Evolutionary conservation across 2,113 vertebrate genomes (phyloP).

Genomic region (Apus apus): DNA sequence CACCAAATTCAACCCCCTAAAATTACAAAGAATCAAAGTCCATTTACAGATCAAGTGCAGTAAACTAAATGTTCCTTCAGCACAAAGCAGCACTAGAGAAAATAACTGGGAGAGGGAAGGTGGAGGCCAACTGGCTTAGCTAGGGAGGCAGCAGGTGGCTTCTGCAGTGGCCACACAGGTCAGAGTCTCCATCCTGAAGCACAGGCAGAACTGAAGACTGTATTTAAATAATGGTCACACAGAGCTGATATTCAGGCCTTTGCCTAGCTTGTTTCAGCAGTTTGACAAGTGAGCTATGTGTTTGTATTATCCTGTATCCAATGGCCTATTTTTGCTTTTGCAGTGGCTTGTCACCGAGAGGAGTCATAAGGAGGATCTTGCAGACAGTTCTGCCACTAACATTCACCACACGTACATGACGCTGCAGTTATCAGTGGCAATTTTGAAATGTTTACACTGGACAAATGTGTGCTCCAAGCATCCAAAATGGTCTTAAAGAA

Average conservation of each 20-base stretch:
- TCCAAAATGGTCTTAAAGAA: slow-evolving; percentile 62
- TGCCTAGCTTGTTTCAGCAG: slow-evolving; percentile 70
- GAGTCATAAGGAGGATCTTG: slow-evolving; percentile 49
- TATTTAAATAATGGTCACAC: slow-evolving; percentile 58
- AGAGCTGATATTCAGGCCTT: slow-evolving; percentile 66
- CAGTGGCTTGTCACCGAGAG: slow-evolving; percentile 46
- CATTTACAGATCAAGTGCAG: slow-evolving; percentile 79
- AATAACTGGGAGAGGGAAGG: slow-evolving; percentile 63
- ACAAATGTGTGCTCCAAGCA: slow-evolving; percentile 61
- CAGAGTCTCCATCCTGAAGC: slow-evolving; percentile 69
- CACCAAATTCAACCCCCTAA: slow-evolving; percentile 78
- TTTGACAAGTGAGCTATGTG: slow-evolving; percentile 9
- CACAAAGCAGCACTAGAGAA: slow-evolving; percentile 80
- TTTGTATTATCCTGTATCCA: slow-evolving; percentile 39
- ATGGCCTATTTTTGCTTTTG: slow-evolving; percentile 46
- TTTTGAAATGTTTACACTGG: slow-evolving; percentile 68
- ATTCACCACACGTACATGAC: slow-evolving; percentile 23
- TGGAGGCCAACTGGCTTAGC: slow-evolving; percentile 65
- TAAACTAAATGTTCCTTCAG: slow-evolving; percentile 81
- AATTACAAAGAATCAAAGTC: slow-evolving; percentile 79
- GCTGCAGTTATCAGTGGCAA: slow-evolving; percentile 29
- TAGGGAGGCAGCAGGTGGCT: slow-evolving; percentile 56
- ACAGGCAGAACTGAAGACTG: slow-evolving; percentile 66
- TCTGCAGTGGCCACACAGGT: slow-evolving; percentile 66
- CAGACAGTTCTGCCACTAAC: slow-evolving; percentile 67